These are phyloP conservation scores for Nemopilema nomurai DNA, from an alignment of 30 jellyfish, hydroid and myxozoan species.

Conservation along the genomic window DNA sequence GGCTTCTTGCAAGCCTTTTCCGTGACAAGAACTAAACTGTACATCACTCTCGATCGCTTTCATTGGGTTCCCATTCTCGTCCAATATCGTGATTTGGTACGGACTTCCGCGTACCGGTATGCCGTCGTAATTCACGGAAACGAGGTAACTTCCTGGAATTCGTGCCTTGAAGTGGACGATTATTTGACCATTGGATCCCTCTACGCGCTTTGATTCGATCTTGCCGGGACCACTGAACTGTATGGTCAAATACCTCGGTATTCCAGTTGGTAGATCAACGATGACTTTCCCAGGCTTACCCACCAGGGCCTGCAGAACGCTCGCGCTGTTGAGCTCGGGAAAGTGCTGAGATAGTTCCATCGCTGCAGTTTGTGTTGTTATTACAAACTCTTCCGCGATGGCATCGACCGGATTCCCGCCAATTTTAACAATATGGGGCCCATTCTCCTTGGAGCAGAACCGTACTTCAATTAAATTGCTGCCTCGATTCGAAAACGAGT, in stretches of 20 bases:
- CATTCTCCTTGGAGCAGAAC: slow-evolving; percentile 63
- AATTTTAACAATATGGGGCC: slow-evolving; percentile 43
- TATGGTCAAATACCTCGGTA: slow-evolving; percentile 66
- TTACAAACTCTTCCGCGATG: slow-evolving; percentile 35
- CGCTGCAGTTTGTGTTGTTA: slow-evolving; percentile 23
- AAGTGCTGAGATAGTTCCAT: slow-evolving; percentile 14
- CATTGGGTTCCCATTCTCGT: slow-evolving; percentile 56
- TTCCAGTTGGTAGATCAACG: slow-evolving; percentile 65
- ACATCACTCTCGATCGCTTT: slow-evolving; percentile 18
- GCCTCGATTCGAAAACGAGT: slow-evolving; percentile 68
- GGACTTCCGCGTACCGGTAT: slow-evolving; percentile 90
- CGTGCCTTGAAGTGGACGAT: slow-evolving; percentile 61
- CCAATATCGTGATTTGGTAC: slow-evolving; percentile 51
- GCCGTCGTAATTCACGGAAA: slow-evolving; percentile 81
- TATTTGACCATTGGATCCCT: slow-evolving; percentile 47
- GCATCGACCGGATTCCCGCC: slow-evolving; percentile 34
- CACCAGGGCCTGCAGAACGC: slow-evolving; percentile 28
- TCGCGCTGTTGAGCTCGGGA: slow-evolving; percentile 34
- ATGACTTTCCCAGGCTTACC: slow-evolving; percentile 49
- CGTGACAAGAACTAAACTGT: slow-evolving; percentile 61
- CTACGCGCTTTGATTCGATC: slow-evolving; percentile 66
- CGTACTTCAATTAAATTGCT: slow-evolving; percentile 61
- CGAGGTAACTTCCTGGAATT: slow-evolving; percentile 73
- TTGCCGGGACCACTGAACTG: slow-evolving; percentile 89
- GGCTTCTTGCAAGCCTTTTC: slow-evolving; percentile 66